Percentiles rank a stretch among this genome's conserved stretches.
These are phyloP conservation scores for Thelaira solivaga DNA, from an alignment of 2,888 invertebrate genomes.

Conservation along the genomic window DNA sequence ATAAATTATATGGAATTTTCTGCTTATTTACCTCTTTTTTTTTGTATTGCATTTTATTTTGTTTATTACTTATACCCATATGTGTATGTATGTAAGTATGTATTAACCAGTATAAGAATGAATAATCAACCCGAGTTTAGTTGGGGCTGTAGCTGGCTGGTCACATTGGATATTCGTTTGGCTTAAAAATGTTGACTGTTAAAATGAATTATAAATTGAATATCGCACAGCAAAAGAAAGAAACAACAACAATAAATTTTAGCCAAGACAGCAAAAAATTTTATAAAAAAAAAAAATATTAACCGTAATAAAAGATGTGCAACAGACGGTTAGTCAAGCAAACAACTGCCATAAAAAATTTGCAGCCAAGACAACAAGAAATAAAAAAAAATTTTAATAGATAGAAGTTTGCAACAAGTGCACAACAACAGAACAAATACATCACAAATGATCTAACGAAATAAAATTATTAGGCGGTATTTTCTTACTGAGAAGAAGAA, in stretches of 20 bases:
- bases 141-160: slow-evolving; percentile 18
- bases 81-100: too few relatives aligned
- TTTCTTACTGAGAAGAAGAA: slow-evolving; percentile 14
- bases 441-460: slow-evolving; percentile 41
- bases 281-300: slow-evolving; percentile 25
- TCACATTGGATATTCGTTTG: slow-evolving; percentile 18
- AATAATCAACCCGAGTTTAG: slow-evolving; percentile 34
- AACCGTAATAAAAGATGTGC: slow-evolving; percentile 59
- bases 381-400: background rate
- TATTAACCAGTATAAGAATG: slow-evolving; percentile 20
- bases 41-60: background rate
- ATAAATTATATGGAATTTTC: slow-evolving; percentile 36
- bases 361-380: background rate
- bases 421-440: slow-evolving; percentile 28
- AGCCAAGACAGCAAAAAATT: slow-evolving; percentile 3
- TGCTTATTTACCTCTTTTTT: background rate
- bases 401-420: slow-evolving; percentile 57
- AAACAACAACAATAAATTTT: slow-evolving; percentile 39
- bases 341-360: slow-evolving; percentile 49
- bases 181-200: slow-evolving; percentile 23
- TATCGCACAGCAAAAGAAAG: slow-evolving; percentile 6
- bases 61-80: too few relatives aligned
- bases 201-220: slow-evolving; percentile 41
- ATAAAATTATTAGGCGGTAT: slow-evolving; percentile 62
- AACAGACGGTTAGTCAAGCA: slow-evolving; percentile 58